phyloP scores from a whole-genome alignment of 2,113 vertebrate species.

The Coracopsis vasa region DNA sequence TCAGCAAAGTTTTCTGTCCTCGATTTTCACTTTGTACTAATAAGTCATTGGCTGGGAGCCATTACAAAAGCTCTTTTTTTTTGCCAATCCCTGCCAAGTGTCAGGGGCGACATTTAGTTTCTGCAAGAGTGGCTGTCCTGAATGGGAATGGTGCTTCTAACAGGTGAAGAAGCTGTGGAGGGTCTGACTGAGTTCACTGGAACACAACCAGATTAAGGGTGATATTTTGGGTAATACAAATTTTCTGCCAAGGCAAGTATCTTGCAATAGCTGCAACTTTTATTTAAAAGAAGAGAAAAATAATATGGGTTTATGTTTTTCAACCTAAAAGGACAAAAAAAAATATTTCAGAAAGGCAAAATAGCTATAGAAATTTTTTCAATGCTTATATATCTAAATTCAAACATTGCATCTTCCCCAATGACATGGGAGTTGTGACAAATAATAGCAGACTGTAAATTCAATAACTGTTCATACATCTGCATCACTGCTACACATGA shows the following conservation, averaged over 20 bases:
- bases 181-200: neutral
- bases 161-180: neutral
- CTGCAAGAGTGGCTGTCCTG: neutral
- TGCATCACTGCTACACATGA: neutral
- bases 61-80: neutral
- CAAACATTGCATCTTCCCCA: neutral
- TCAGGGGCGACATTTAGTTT: neutral
- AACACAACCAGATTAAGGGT: fast-evolving
- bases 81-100: neutral
- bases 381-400: neutral
- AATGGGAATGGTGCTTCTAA: neutral
- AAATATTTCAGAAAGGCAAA: neutral
- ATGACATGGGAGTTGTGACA: neutral
- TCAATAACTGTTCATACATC: neutral
- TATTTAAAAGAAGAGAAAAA: neutral
- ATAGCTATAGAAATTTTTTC: neutral
- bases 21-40: neutral
- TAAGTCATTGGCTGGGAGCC: neutral
- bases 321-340: neutral
- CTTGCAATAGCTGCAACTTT: neutral
- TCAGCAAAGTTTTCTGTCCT: neutral
- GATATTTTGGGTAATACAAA: neutral
- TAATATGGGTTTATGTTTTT: neutral
- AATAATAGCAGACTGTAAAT: neutral
- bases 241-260: neutral